These are phyloP conservation scores for Ibidorhyncha struthersii DNA, from an alignment of 2,113 vertebrate species.

Conservation along the genomic window DNA sequence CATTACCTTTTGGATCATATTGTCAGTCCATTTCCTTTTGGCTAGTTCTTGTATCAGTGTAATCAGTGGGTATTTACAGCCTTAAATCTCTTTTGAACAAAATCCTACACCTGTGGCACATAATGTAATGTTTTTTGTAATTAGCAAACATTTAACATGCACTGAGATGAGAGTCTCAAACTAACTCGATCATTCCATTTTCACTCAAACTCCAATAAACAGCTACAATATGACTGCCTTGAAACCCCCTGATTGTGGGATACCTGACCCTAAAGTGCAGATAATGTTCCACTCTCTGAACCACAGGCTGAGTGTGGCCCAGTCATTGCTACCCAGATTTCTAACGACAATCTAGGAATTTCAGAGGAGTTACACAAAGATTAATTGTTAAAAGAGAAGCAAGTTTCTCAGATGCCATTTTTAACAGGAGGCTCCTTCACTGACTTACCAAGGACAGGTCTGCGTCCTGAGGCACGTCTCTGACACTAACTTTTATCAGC, in stretches of 20 bases:
- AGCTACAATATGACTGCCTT: background rate
- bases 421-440: background rate
- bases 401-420: background rate
- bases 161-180: background rate
- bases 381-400: background rate
- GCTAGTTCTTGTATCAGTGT: background rate
- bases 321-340: background rate
- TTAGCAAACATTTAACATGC: background rate
- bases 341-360: background rate
- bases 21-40: background rate
- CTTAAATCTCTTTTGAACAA: background rate
- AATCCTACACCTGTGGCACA: background rate
- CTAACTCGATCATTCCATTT: background rate
- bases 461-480: background rate
- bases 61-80: background rate
- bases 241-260: background rate
- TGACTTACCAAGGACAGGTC: background rate
- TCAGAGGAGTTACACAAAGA: background rate
- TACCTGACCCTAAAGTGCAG: background rate
- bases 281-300: background rate
- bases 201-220: background rate
- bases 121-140: background rate
- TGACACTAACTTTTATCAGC: background rate
- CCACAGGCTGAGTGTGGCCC: background rate
- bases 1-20: background rate